These are phyloP conservation scores for Caenorhabditis latens DNA, from an alignment of 1,140 invertebrate genomes.

Conservation along the genomic window DNA sequence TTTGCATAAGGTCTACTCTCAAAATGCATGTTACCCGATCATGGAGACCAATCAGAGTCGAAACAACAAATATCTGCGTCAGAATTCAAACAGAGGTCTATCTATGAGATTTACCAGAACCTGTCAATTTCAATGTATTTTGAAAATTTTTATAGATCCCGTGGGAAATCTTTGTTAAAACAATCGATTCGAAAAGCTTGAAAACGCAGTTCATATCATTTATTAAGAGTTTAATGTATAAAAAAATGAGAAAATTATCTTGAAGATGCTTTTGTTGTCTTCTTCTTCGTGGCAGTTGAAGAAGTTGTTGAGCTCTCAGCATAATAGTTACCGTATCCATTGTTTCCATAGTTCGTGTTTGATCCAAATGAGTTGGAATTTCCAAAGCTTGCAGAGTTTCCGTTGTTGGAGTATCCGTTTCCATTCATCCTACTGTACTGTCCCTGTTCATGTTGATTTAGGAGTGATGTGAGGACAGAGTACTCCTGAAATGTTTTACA, in stretches of 20 bases:
- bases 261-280: slow-evolving; percentile 2
- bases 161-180: too few relatives aligned
- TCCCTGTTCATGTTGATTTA: slow-evolving; percentile 9
- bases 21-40: too few relatives aligned
- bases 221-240: background rate
- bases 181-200: too few relatives aligned
- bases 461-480: slow-evolving; percentile 9
- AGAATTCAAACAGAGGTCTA: too few relatives aligned
- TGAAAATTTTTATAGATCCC: too few relatives aligned
- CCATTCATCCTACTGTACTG: slow-evolving; percentile 2
- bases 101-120: too few relatives aligned
- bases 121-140: too few relatives aligned
- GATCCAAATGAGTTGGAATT: slow-evolving; percentile 2
- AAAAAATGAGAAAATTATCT: background rate
- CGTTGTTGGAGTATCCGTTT: background rate
- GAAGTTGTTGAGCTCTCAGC: background rate
- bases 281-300: slow-evolving; percentile 13
- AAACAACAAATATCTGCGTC: too few relatives aligned
- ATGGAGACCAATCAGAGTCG: too few relatives aligned
- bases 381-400: background rate
- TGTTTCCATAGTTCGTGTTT: slow-evolving; percentile 16
- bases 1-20: too few relatives aligned
- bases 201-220: background rate
- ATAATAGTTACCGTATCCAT: slow-evolving; percentile 14
- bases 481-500: background rate